Conservation (phyloP, 2,888 invertebrate genomes). For the Taenaris catops region DNA sequence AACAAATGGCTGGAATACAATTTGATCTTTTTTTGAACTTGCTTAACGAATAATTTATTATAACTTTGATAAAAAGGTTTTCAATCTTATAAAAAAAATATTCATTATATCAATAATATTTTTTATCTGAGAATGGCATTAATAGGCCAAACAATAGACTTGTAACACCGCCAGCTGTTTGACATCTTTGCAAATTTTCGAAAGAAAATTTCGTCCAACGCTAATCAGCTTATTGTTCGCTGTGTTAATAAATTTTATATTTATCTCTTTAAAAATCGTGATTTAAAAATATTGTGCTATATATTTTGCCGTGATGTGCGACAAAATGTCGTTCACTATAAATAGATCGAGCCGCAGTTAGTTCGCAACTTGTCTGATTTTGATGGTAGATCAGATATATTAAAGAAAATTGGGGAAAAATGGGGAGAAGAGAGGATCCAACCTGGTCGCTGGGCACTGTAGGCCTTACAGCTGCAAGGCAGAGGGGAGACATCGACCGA, state of each 20-base stretch:
- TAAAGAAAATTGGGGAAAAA: slow-evolving; percentile 42
- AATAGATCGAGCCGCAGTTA: slow-evolving; percentile 52
- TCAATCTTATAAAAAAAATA: too few species aligned
- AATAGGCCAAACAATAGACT: too few species aligned
- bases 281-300: slow-evolving; percentile 5
- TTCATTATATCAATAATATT: too few species aligned
- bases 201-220: slow-evolving; percentile 35
- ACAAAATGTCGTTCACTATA: slow-evolving; percentile 45
- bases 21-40: too few species aligned
- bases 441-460: slow-evolving; percentile 59
- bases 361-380: slow-evolving; percentile 43
- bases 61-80: too few species aligned
- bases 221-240: slow-evolving; percentile 11
- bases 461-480: slow-evolving; percentile 57
- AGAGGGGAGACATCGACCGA: slow-evolving; percentile 60
- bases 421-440: slow-evolving; percentile 61
- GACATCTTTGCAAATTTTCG: slow-evolving; percentile 62
- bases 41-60: too few species aligned
- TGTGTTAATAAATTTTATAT: slow-evolving; percentile 10
- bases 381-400: slow-evolving; percentile 55
- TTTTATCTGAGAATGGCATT: too few species aligned
- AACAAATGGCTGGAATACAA: too few species aligned
- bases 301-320: slow-evolving; percentile 25
- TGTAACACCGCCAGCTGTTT: slow-evolving; percentile 52
- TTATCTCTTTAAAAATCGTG: slow-evolving; percentile 23